Evolutionary conservation across 2,888 invertebrate species (phyloP), one percentile per base, ranked within the genome.

Genomic region (Ceramica pisi): DNA sequence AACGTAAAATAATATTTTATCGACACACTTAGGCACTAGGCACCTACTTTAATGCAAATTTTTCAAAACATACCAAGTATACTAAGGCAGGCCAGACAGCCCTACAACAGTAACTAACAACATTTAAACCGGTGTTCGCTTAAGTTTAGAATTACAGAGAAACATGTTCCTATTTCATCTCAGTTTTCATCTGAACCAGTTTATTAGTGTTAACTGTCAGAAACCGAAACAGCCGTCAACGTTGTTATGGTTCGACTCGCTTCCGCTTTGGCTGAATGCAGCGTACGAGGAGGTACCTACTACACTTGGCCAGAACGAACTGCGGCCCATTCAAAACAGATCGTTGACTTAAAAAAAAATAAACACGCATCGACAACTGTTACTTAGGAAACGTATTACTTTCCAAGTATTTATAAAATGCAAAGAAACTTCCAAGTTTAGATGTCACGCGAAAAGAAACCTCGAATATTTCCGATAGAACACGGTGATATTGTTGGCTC

Each of bases 221-320:
- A 92, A 91, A 90, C 88, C 90, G 90, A 91, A 91, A 91, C 93
- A 92, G 88, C 90, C 91, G 92, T 89, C 91, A 85, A 90, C 86
- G 89, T 91, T 94, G 94, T 94, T 94, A 94, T 94, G 94, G 90
- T 93, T 94, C 86, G 88, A 86, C 87, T 91, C 90, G 92, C 91
- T 95, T 95, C 95, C 95, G 95, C 92, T 91, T 89, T 80, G 83
- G 79, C 86, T 85, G 84, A 86, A 83, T 84, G 84, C 82, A 82
- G 82, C 83, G 80, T 71, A 72, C 62, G 63, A 78, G 73, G 83
- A n/a, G n/a, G n/a, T n/a, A n/a, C n/a, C n/a, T 78, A 82, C 74
- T 84, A 83, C 82, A 85, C 86, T 87, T 80, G 83, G 82, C 72
- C 81, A 82, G 82, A 89, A 87, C 87, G 86, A 89, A 90, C 89